Percentiles rank a stretch among this genome's conserved stretches.
Evolutionary conservation across 2,113 vertebrate genomes (phyloP).

Genomic region (Cryptoleucopteryx plumbea): DNA sequence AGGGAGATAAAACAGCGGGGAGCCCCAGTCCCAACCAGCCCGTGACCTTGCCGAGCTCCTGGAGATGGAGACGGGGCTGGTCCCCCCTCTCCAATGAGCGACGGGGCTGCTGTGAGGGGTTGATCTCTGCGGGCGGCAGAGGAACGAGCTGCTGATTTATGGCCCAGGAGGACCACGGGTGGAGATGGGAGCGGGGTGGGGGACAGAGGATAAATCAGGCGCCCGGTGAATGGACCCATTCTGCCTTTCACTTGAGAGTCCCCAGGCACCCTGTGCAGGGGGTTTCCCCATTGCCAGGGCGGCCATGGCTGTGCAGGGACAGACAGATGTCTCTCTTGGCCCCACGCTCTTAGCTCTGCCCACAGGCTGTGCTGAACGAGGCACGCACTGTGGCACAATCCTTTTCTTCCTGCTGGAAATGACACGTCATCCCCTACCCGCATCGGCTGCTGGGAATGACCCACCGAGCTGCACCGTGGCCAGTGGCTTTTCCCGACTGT

Average conservation of each 20-base stretch:
- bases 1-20: constrained; percentile 73
- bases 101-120: not conserved
- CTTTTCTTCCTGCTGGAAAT: not conserved
- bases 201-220: not conserved
- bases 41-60: constrained; percentile 36
- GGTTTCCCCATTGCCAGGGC: not conserved
- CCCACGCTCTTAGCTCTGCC: not conserved
- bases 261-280: not conserved
- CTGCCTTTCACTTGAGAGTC: not conserved
- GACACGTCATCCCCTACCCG: not conserved
- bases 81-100: not conserved
- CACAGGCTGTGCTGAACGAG: not conserved
- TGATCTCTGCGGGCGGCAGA: constrained; percentile 29
- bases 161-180: not conserved
- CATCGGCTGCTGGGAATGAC: not conserved
- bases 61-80: not conserved
- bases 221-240: not conserved
- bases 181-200: not conserved
- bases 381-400: rapidly evolving
- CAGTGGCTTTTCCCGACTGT: not conserved
- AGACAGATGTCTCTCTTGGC: not conserved
- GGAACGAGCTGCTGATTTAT: constrained; percentile 34
- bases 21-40: not conserved
- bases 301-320: rapidly evolving
- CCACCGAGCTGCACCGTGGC: rapidly evolving